Conservation (phyloP, 2,797 vertebrate genomes). For the Choloepus didactylus region DNA sequence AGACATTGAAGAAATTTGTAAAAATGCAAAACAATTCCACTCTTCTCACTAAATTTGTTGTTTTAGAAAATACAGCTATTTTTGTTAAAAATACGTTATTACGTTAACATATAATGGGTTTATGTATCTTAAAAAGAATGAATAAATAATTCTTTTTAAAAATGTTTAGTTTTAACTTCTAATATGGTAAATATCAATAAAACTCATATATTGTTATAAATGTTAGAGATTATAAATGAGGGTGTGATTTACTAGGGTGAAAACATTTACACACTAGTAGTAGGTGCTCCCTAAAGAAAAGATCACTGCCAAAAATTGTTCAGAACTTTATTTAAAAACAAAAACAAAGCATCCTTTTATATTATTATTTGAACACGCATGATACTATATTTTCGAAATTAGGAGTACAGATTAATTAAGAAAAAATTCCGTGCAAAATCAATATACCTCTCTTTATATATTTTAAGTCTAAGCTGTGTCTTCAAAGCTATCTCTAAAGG, state of each 20-base stretch:
- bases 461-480: constrained; percentile 20
- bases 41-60: not conserved
- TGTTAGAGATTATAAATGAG: constrained; percentile 17
- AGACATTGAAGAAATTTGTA: not conserved
- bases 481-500: constrained; percentile 39
- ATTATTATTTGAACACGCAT: not conserved
- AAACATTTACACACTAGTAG: not conserved
- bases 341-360: not conserved
- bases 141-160: not conserved
- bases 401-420: not conserved
- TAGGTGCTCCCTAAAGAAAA: not conserved
- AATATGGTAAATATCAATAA: not conserved
- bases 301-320: not conserved
- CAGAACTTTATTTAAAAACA: constrained; percentile 8
- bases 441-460: constrained; percentile 1
- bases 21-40: not conserved
- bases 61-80: constrained; percentile 22
- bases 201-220: not conserved
- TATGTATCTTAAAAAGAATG: not conserved
- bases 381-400: constrained; percentile 31
- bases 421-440: not conserved
- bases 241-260: not conserved
- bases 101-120: not conserved
- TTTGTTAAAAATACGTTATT: not conserved
- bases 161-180: not conserved